phyloP scores from a whole-genome alignment of 2,113 vertebrate species.

The Accipiter virgatus region DNA sequence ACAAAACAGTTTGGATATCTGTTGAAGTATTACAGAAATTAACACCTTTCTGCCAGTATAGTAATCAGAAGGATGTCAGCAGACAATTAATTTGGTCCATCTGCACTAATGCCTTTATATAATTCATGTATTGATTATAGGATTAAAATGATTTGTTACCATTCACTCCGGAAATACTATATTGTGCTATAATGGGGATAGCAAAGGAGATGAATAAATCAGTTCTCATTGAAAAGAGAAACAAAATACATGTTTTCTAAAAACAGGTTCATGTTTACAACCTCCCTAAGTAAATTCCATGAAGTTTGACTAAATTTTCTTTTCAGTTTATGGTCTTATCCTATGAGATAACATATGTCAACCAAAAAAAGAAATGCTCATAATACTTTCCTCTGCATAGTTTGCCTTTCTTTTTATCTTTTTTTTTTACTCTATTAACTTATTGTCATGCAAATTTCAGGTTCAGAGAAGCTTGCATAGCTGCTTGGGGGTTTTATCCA shows the following conservation, averaged over 20 bases:
- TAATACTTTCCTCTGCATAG: not conserved
- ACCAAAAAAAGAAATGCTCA: not conserved
- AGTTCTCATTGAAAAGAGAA: not conserved
- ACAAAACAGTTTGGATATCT: slow-evolving; percentile 82
- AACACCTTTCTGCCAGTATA: slow-evolving; percentile 81
- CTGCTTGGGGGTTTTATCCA: not conserved
- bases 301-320: not conserved
- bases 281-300: not conserved
- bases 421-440: not conserved
- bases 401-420: not conserved
- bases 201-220: not conserved
- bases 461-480: not conserved
- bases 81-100: slow-evolving; percentile 86
- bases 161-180: not conserved
- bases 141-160: slow-evolving; percentile 33
- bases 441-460: not conserved
- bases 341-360: not conserved
- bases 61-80: slow-evolving; percentile 79
- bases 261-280: not conserved
- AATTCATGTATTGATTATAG: slow-evolving; percentile 84
- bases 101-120: slow-evolving; percentile 77
- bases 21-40: slow-evolving; percentile 81
- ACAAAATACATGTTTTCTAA: not conserved
- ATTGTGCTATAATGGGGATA: not conserved
- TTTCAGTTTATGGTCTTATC: not conserved